Percentiles rank a stretch among this genome's conserved stretches.
Conservation (phyloP, 1,140 invertebrate genomes). For the Cydia fagiglandana region DNA sequence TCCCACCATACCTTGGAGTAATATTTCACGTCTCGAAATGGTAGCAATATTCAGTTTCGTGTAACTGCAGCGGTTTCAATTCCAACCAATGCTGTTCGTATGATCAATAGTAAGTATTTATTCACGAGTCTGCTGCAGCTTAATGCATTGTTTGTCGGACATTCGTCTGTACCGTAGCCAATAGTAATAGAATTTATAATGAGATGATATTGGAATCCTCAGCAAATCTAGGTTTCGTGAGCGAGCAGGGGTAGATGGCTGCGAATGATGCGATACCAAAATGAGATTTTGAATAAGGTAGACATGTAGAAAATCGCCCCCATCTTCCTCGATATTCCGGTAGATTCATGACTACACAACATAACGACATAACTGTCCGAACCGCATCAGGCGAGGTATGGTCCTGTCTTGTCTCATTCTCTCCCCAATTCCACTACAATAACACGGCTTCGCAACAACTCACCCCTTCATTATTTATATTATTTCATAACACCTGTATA, state of each 20-base stretch:
- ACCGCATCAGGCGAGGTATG: not conserved
- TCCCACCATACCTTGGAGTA: not conserved
- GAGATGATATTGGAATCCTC: not conserved
- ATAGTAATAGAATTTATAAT: constrained; percentile 15
- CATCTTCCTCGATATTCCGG: not conserved
- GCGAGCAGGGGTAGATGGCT: no score
- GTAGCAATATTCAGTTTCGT: not conserved
- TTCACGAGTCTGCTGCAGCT: constrained; percentile 21
- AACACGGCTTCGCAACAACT: no score
- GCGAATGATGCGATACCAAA: no score
- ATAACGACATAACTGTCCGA: not conserved
- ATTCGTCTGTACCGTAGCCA: not conserved
- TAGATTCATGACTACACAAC: not conserved
- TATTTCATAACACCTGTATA: no score
- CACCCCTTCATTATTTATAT: not conserved
- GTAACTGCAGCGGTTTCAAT: not conserved
- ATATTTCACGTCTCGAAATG: not conserved
- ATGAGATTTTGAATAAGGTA: not conserved
- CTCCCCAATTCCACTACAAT: not conserved
- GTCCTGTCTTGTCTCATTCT: not conserved
- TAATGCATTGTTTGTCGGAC: constrained; percentile 23
- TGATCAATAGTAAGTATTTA: constrained; percentile 31
- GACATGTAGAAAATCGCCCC: not conserved
- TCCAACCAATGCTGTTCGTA: not conserved
- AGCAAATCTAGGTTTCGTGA: not conserved